Base-by-base conservation (phyloP, 2,888 invertebrate genomes). In the Eupithecia subumbrata region DNA sequence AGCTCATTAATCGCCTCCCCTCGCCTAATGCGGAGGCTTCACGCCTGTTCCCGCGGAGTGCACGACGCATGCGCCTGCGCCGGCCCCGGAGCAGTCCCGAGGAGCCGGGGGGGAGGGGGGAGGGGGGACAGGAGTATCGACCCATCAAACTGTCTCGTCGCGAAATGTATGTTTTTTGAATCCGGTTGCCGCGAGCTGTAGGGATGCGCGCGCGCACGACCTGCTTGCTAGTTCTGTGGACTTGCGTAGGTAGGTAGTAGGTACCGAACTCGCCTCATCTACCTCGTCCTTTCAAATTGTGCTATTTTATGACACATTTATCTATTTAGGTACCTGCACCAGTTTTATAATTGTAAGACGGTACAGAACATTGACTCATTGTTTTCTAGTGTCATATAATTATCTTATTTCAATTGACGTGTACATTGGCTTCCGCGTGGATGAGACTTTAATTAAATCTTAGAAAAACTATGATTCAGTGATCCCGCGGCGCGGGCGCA, bases 131-230 rank as follows among this genome's bases (percentile, higher is more conserved):
- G 72, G 72, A 52, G 67, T 45, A 70, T 69, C 70, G 72, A 71
- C 56, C 68, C 76, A 71, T 71, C 67, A 73, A 77, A 78, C 78
- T 76, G 80, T 76, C 78, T 76, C 79, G 74, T 72, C 70, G 80
- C 68, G 77, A 75, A 76, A 75, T 74, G 76, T 67, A 69, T 74
- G 71, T 79, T 80, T 80, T 78, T 78, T 74, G 69, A 71, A 77
- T 78, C 80, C 78, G 78, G 80, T 73, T 69, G 76, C 25, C 12
- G 66, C 66, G 37, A 56, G 56, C 56, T n/a, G 48, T 77, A 76
- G 78, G 45, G 74, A 72, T 43, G 76, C 70, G 40, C 25, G 40
- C 25, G 37, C 14, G 70, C 63, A 37, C 66, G 66, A 14, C 40
- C 34, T 7, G n/a, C n/a, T n/a, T n/a, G n/a, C n/a, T n/a, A n/a